Evolutionary conservation across 2,113 vertebrate genomes (phyloP), one percentile per base, ranked within the genome.

Genomic region (Varanus komodoensis): DNA sequence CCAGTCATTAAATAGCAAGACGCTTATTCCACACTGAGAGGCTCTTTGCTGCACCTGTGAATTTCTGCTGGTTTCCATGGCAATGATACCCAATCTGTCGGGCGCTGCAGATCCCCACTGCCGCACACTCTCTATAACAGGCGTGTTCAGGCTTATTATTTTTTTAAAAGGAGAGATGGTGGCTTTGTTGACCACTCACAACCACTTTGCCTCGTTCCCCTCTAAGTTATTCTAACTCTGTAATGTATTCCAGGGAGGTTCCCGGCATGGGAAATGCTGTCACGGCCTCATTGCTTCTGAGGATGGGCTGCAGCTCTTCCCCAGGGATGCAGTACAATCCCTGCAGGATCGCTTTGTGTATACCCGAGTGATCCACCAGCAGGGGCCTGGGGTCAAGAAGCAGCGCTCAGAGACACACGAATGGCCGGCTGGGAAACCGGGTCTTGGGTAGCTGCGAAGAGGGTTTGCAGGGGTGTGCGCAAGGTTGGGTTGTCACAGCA

Each of bases 51-150:
- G 80, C 44, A n/a, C 48, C 81, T 54, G 7, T 48, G 73, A 69
- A 44, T 69, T 84, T 69, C 64, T 84, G 48, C 54, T 50, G 27
- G 81, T 74, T 89, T 83, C 81, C 80, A 74, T 89, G 75, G 89
- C 48, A 79, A 89, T 78, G 71, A 57, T 87, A 25, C 34, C 57
- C 73, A 52, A n/a, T 87, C 68, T 29, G 54, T 32, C 52, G 32
- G 77, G 32, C 4, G 78, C 85, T 75, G 32, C 86, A 32, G 75
- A 12, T 8, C 61, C 6, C 64, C n/a, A 29, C 48, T 4, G 6
- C 78, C 84, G n/a, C 14, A 57, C 29, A 8, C 74, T 67, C 77
- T 68, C 57, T 44, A 32, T 57, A 87, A 21, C 48, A 21, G 52
- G 54, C 1, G 32, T 52, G 44, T 75, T 50, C 11, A 27, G 88